phyloP scores from a whole-genome alignment of 2,113 vertebrate genomes.

The Sinocyclocheilus anshuiensis region DNA sequence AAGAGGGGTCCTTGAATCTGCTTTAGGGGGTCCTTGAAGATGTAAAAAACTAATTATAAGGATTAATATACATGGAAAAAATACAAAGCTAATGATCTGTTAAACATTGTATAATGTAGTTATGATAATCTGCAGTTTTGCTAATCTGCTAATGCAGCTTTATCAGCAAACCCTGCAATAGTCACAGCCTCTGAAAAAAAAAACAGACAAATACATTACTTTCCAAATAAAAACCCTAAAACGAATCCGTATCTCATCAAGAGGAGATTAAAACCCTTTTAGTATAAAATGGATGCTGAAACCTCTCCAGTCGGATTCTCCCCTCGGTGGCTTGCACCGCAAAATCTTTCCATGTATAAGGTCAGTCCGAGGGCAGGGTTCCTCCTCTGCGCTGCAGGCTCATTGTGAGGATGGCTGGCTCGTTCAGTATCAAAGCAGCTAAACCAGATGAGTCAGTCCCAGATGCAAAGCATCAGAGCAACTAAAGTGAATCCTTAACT shows the following conservation, averaged over 20 bases:
- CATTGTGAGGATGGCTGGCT: not conserved
- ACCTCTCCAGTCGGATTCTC: not conserved
- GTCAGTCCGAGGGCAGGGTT: conserved; percentile 12
- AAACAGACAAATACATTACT: not conserved
- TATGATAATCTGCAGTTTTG: not conserved
- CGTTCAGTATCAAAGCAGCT: conserved; percentile 1
- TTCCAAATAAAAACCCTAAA: not conserved
- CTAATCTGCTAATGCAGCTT: not conserved
- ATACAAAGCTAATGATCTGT: not conserved
- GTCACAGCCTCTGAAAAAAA: not conserved
- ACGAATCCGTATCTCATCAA: not conserved
- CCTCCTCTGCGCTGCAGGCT: not conserved
- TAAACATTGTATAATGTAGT: not conserved
- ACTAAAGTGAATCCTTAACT: not conserved
- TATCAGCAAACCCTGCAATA: not conserved
- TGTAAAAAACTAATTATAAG: no score
- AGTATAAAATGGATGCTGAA: not conserved
- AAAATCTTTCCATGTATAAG: not conserved
- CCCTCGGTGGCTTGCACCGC: not conserved
- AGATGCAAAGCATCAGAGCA: not conserved
- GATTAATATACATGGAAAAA: not conserved
- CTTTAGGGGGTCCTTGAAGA: not conserved
- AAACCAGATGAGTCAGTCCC: not conserved
- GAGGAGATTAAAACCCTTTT: not conserved
- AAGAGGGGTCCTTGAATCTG: not conserved